These are phyloP conservation scores for Athene noctua DNA, from an alignment of 2,113 vertebrate genomes.

Conservation along the genomic window DNA sequence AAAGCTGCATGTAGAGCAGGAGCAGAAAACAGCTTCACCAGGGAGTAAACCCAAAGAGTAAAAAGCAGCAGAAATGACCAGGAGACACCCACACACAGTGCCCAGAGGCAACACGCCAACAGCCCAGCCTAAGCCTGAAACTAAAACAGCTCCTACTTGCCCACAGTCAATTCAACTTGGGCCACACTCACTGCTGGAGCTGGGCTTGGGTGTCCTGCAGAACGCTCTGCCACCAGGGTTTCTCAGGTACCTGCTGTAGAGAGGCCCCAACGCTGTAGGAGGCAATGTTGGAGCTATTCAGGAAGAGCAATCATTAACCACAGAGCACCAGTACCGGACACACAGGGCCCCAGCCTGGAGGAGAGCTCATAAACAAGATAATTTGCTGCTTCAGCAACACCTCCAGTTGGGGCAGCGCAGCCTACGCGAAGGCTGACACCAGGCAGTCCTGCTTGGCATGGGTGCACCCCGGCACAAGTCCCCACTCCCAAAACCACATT, in stretches of 20 bases:
- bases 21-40: neutral
- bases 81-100: neutral
- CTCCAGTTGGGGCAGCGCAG: rapidly evolving
- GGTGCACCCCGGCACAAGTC: rapidly evolving
- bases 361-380: neutral
- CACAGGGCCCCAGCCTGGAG: neutral
- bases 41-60: neutral
- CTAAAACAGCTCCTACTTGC: neutral
- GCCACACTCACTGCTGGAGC: rapidly evolving
- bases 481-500: rapidly evolving
- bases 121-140: neutral
- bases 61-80: neutral
- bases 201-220: neutral
- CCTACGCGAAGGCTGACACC: rapidly evolving
- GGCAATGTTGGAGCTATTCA: neutral
- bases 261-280: rapidly evolving
- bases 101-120: neutral
- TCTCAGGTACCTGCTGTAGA: neutral
- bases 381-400: neutral
- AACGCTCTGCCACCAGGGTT: rapidly evolving
- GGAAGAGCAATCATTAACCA: neutral
- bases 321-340: neutral
- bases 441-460: rapidly evolving
- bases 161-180: rapidly evolving
- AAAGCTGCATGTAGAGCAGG: neutral